Percentiles rank a stretch among this genome's conserved stretches.
Evolutionary conservation across 2,888 invertebrate species (phyloP).

Genomic region (Caenorhabditis afra): DNA sequence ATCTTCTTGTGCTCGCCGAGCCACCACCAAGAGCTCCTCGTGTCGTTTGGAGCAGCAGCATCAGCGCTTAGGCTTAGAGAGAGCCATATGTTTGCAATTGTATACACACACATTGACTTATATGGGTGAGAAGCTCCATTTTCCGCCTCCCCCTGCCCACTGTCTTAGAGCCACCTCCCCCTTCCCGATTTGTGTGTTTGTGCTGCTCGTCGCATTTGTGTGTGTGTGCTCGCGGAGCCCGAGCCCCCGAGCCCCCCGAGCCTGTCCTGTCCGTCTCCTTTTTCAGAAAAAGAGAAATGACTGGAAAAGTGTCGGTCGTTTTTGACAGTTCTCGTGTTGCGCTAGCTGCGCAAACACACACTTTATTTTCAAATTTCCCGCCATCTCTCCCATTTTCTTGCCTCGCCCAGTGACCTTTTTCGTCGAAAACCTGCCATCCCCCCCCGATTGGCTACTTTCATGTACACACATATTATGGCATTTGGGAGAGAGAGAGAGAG

Average conservation of each 20-base stretch:
- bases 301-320: not conserved
- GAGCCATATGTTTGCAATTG: slow-evolving; percentile 51
- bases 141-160: slow-evolving; percentile 17
- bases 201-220: slow-evolving; percentile 14
- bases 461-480: slow-evolving; percentile 6
- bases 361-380: not conserved
- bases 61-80: not conserved
- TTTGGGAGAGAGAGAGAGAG: not conserved
- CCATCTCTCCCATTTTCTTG: no score
- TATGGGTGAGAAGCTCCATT: slow-evolving; percentile 35
- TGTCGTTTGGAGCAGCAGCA: not conserved
- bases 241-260: not conserved
- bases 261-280: no score
- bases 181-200: slow-evolving; percentile 23
- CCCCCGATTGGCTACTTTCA: no score
- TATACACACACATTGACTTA: slow-evolving; percentile 48
- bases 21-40: no score
- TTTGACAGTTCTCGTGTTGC: slow-evolving; percentile 33
- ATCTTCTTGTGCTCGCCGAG: no score
- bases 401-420: slow-evolving; percentile 29
- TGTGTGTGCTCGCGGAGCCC: not conserved
- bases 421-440: slow-evolving; percentile 1
- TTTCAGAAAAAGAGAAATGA: no score
- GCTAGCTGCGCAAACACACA: not conserved
- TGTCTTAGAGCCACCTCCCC: slow-evolving; percentile 5